Base-by-base conservation (phyloP, 2,113 vertebrate genomes). In the Mus musculus region DNA sequence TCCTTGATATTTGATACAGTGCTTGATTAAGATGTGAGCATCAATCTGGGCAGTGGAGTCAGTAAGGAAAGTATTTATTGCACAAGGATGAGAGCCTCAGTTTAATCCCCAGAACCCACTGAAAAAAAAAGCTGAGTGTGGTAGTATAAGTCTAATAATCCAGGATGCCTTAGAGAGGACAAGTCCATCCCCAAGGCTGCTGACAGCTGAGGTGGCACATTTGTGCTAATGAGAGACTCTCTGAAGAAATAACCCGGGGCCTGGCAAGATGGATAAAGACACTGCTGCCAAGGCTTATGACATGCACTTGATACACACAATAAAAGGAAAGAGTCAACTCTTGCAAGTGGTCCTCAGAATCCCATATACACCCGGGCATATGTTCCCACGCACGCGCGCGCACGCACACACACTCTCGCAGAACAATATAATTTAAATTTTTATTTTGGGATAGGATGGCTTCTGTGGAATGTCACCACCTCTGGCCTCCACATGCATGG, bases 361-460 rank as follows among this genome's bases (percentile, higher is more conserved):
- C 16, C 13, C 14, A 33, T 49, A 49, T 33, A 46, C 4, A 30
- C 24, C n/a, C 6, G 19, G 81, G 59, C 59, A 63, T 30, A 20
- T n/a, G 7, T 6, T 12, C 6, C 5, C 7, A 5, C 22, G 11
- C 12, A 30, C 24, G 8, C 12, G 10, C 30, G 12, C 12, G 3
- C 26, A 10, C 20, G 1, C 4, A 22, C 54, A 13, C 33, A 22
- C 10, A 78, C 65, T 1, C 63, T 28, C 8, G 3, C 22, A 39
- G 24, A 63, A 10, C 13, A 42, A 5, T 61, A 61, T 42, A 42
- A 84, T 84, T 63, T 63, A 28, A 42, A 42, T 10, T 49, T 86
- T 33, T 67, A 20, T 67, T 85, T 86, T 86, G 4, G 28, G 46
- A 49, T 86, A 49, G 42, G 28, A 13, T 65, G 26, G 4, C 61